Base-by-base conservation (phyloP, 2,113 vertebrate genomes). In the Amphiprion percula region DNA sequence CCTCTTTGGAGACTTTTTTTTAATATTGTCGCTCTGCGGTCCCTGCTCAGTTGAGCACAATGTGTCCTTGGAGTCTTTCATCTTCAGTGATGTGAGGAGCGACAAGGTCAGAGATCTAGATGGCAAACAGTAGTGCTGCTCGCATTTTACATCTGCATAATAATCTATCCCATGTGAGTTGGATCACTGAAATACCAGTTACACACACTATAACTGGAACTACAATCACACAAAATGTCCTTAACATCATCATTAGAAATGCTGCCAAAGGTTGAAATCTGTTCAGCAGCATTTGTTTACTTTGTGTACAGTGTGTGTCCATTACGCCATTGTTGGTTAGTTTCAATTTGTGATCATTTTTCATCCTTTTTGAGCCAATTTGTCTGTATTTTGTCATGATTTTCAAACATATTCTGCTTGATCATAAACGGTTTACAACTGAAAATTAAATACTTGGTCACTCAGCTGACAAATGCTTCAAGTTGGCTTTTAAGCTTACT, bases 221-320 rank as follows among this genome's bases (percentile, higher is more conserved):
- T 37, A 37, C 6, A 37, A 37, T 6, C 30, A 37, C 33, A 37
- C 33, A 37, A 37, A 37, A 33, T 33, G 30, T 33, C 24, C 37
- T 46, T 46, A 69, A 58, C 55, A 30, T 69, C 24, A 23, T 37
- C 9, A 69, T 46, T 69, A 26, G 10, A 55, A 69, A 46, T 68
- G 11, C 67, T 30, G 33, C 59, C 46, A 47, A 47, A 16, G 46
- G 46, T 17, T 47, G 16, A 47, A 47, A 47, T 47, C 49, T 2
- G 12, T 15, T 44, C 12, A 44, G 19, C 7, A 50, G 5, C 49
- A 50, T 50, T 50, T 50, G 49, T 50, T 50, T 47, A 17, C 46
- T 17, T 47, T 1, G 49, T 19, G 17, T n/a, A 4, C 53, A 1
- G 23, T 23, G 12, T 55, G 21, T 15, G 21, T 55, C 10, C 10